Percentiles rank a stretch among this genome's conserved stretches.
phyloP scores from a whole-genome alignment of 2,113 vertebrate genomes.

The Gallinago paraguaiae region DNA sequence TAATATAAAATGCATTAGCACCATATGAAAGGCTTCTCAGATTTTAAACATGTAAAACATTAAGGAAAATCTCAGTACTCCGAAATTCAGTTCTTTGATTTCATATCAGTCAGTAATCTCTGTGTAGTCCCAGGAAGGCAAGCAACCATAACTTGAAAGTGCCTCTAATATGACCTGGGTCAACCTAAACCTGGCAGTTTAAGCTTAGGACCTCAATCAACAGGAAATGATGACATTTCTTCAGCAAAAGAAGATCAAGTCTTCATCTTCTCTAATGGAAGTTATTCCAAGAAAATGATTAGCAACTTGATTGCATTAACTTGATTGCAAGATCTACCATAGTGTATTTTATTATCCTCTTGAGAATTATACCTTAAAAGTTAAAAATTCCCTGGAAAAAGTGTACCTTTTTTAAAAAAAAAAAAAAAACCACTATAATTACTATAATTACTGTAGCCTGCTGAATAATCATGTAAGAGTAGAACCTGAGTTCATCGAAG shows the following conservation, averaged over 20 bases:
- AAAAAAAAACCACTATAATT: background rate
- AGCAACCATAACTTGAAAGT: conserved; percentile 42
- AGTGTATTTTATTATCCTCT: conserved; percentile 10
- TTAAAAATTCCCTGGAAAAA: background rate
- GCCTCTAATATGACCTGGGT: background rate
- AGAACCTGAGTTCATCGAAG: background rate
- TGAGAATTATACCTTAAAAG: background rate
- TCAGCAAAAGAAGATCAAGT: background rate
- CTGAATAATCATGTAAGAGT: background rate
- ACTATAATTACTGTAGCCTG: background rate
- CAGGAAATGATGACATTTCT: background rate
- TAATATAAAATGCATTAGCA: conserved; percentile 43
- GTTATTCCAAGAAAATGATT: conserved; percentile 2
- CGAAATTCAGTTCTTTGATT: conserved; percentile 44
- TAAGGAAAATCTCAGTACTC: conserved; percentile 35
- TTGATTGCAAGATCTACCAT: background rate
- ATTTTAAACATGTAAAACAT: conserved; percentile 36
- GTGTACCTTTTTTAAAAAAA: background rate
- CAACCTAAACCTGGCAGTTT: conserved; percentile 8
- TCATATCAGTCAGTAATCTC: conserved; percentile 19
- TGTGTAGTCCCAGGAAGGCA: conserved; percentile 3
- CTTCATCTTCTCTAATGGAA: background rate
- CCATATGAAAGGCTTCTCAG: conserved; percentile 24
- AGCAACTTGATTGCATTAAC: conserved; percentile 9
- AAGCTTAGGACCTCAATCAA: background rate